Percentiles rank a stretch among this genome's conserved stretches.
Evolutionary conservation across 2,888 invertebrate species (phyloP).

Genomic region (Abrostola triplasia): DNA sequence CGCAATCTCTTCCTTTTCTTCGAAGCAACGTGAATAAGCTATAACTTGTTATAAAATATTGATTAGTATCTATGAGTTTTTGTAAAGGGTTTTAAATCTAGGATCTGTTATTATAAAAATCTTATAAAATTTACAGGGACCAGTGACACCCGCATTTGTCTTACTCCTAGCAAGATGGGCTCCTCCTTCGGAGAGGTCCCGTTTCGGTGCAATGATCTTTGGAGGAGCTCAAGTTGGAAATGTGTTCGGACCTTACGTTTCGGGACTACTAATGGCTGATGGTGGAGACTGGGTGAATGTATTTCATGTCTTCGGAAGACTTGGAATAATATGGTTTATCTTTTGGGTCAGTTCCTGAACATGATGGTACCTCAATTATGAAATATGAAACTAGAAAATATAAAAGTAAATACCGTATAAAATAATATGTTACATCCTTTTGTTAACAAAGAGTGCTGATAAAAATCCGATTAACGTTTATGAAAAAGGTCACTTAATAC

Average conservation of each 20-base stretch:
- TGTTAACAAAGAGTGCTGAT: too few species aligned
- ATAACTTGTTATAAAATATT: too few species aligned
- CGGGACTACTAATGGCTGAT: slow-evolving; percentile 79
- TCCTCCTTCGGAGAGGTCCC: slow-evolving; percentile 87
- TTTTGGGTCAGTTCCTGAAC: slow-evolving; percentile 75
- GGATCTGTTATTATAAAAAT: background rate
- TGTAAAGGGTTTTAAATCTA: too few species aligned
- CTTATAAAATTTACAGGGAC: slow-evolving; percentile 81
- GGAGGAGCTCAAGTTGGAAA: slow-evolving; percentile 88
- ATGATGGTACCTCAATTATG: too few species aligned
- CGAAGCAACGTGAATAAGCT: too few species aligned
- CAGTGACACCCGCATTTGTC: slow-evolving; percentile 89
- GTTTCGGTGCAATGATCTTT: slow-evolving; percentile 89
- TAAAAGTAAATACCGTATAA: too few species aligned
- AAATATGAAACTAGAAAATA: too few species aligned
- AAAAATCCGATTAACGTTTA: too few species aligned
- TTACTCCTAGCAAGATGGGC: slow-evolving; percentile 89
- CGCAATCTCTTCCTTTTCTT: too few species aligned
- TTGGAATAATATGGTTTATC: slow-evolving; percentile 86
- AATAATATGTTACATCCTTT: too few species aligned
- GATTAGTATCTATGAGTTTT: too few species aligned
- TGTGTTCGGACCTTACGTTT: slow-evolving; percentile 84
- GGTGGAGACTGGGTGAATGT: slow-evolving; percentile 88
- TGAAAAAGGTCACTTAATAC: too few species aligned
- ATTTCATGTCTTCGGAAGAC: slow-evolving; percentile 87